Base-by-base conservation (phyloP, 1,140 invertebrate species). In the Sinonovacula constricta region DNA sequence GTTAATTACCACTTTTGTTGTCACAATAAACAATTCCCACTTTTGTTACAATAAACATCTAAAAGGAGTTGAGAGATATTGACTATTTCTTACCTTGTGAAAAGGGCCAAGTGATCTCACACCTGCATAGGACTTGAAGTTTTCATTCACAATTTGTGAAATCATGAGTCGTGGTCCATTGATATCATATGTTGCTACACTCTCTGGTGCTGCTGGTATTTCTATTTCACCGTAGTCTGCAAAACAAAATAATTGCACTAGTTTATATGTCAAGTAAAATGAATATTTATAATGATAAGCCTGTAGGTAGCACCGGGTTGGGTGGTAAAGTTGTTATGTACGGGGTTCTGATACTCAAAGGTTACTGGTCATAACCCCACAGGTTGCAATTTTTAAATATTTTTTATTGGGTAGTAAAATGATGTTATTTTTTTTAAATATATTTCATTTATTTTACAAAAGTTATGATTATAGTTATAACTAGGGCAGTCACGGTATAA, bases 121-220 rank as follows among this genome's bases (percentile, higher is more conserved):
- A 0, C 96, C 96, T 75, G 95, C 97, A 90, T 99, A 99, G 88
- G 98, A 99, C 92, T 99, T 99, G 89, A 99, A 99, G 91, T 99
- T 98, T 34, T 94, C 92, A 91, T 98, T 98, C 0, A 95, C 94
- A 85, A 99, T 99, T 81, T 97, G 94, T 0, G 94, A 95, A 33
- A 99, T 99, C 53, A 99, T 95, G 28, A 99, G 91, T 15, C 98
- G 92, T 18, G 89, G 88, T 36, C 88, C 88, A 79, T 88, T 87
- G 12, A 84, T 75, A 65, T 88, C 87, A 78, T 87, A 90, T 7
- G 88, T 84, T 1, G 87, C 86, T 7, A 87, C 88, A 51, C 76
- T 76, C 62, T 88, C 84, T 51, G 86, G 85, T 33, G 86, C 85
- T 57, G 88, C 83, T 28, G 88, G 88, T 30, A 91, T 81, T 45